Conservation (phyloP, 2,113 vertebrate species). For the Hoplias malabaricus region DNA sequence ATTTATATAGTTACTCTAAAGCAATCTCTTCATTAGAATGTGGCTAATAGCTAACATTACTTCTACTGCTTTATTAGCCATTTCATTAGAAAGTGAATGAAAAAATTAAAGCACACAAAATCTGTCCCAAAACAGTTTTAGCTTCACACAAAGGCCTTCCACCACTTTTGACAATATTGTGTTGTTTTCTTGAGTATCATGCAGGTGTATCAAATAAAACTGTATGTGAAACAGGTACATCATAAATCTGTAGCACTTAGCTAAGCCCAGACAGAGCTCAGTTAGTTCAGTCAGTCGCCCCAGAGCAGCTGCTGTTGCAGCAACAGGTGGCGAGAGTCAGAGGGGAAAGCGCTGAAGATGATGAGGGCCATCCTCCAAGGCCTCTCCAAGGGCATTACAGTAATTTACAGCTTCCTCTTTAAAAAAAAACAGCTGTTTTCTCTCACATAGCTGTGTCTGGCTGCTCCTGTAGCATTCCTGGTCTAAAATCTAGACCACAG, state of each 20-base stretch:
- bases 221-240: neutral
- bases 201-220: neutral
- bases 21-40: too few relatives aligned
- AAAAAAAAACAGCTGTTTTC: constrained; percentile 14
- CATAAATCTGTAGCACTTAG: neutral
- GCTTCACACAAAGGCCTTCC: too few relatives aligned
- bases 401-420: constrained; percentile 48
- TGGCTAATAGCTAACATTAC: too few relatives aligned
- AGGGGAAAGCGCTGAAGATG: neutral
- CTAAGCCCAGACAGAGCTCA: neutral
- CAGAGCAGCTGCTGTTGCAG: constrained; percentile 21
- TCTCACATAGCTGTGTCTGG: neutral
- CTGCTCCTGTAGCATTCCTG: neutral
- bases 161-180: too few relatives aligned
- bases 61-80: too few relatives aligned
- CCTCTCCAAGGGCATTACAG: neutral
- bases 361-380: constrained; percentile 11
- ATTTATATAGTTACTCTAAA: too few relatives aligned
- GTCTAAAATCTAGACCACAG: neutral
- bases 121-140: too few relatives aligned
- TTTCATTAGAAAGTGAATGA: too few relatives aligned
- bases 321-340: constrained; percentile 13
- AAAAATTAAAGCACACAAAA: too few relatives aligned
- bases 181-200: neutral
- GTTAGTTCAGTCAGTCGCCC: neutral